phyloP scores from a whole-genome alignment of 2,888 invertebrate species.

The Microchrysa polita region DNA sequence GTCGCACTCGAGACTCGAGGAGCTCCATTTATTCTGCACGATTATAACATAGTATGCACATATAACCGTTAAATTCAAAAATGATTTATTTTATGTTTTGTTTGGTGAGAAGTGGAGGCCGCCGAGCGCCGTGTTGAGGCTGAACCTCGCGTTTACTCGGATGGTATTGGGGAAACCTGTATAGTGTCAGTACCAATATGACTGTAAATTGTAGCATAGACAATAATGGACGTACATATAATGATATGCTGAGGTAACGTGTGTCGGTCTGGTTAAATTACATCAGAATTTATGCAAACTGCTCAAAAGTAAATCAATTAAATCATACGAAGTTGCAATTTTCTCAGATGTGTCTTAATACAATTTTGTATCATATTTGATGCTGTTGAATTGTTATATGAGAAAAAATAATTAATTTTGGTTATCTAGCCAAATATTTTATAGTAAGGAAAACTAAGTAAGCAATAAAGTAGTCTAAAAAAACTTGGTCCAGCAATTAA shows the following conservation, averaged over 20 bases:
- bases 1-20: no score
- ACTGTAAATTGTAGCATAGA: no score
- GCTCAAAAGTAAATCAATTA: slow-evolving; percentile 28
- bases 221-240: background rate
- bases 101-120: background rate
- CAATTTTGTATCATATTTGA: slow-evolving; percentile 20
- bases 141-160: background rate
- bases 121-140: background rate
- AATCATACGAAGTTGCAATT: slow-evolving; percentile 13
- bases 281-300: slow-evolving; percentile 40
- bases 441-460: background rate
- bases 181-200: slow-evolving; percentile 10
- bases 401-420: no score
- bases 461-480: no score
- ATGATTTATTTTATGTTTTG: slow-evolving; percentile 41
- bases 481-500: no score
- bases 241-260: background rate
- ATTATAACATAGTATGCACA: no score
- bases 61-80: slow-evolving; percentile 28
- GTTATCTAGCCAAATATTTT: slow-evolving; percentile 7
- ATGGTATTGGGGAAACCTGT: background rate
- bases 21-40: background rate
- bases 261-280: slow-evolving; percentile 34
- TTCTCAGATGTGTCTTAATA: slow-evolving; percentile 36
- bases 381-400: slow-evolving; percentile 19